Conservation (phyloP, 2,113 vertebrate species). For the Bufo gargarizans region DNA sequence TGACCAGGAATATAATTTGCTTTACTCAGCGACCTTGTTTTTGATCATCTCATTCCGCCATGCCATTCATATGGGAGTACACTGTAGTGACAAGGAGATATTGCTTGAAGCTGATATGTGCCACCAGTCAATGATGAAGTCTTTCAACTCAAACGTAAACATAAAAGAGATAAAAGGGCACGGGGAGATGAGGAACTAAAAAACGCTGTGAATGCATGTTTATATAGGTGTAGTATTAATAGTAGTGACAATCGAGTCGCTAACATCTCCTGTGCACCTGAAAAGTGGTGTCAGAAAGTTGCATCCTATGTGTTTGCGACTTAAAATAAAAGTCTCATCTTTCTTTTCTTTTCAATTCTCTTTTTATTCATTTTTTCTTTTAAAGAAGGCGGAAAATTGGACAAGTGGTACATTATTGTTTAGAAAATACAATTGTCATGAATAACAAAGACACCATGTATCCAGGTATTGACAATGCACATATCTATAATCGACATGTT, state of each 20-base stretch:
- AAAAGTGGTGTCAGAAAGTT: too few species aligned
- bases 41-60: slow-evolving; percentile 76
- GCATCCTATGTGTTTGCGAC: too few species aligned
- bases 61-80: slow-evolving; percentile 70
- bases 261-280: too few species aligned
- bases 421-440: too few species aligned
- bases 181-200: slow-evolving; percentile 4
- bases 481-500: too few species aligned
- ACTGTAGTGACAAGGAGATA: slow-evolving; percentile 63
- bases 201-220: not conserved
- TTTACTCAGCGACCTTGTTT: slow-evolving; percentile 70
- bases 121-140: slow-evolving; percentile 66
- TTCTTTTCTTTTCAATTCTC: too few species aligned
- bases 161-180: slow-evolving; percentile 33
- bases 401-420: too few species aligned
- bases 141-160: slow-evolving; percentile 51
- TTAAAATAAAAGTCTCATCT: too few species aligned
- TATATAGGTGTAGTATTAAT: not conserved
- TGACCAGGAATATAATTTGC: slow-evolving; percentile 71
- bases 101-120: slow-evolving; percentile 74
- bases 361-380: too few species aligned
- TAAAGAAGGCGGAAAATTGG: too few species aligned
- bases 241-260: not conserved
- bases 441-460: too few species aligned
- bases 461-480: too few species aligned